phyloP scores from a whole-genome alignment of 2,113 vertebrate genomes.

The Aptenodytes patagonicus region DNA sequence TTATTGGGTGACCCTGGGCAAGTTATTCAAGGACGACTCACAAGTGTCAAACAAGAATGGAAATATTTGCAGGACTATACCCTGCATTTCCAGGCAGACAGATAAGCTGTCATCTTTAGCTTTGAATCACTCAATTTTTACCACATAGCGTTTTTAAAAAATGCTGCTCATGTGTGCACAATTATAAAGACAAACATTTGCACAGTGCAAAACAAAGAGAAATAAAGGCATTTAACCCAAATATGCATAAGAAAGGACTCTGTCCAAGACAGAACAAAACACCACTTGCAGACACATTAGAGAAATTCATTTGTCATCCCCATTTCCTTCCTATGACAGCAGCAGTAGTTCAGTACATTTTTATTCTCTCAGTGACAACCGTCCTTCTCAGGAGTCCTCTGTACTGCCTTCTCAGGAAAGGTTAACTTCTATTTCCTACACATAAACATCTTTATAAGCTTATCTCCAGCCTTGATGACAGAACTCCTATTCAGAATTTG shows the following conservation, averaged over 20 bases:
- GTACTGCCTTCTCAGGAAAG: neutral
- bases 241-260: neutral
- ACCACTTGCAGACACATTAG: neutral
- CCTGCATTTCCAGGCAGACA: neutral
- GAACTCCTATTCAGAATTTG: neutral
- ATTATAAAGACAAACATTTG: slow-evolving; percentile 11
- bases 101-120: neutral
- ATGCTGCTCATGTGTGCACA: neutral
- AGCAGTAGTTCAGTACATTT: neutral
- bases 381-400: neutral
- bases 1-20: neutral
- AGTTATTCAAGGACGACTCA: neutral
- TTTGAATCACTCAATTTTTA: neutral
- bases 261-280: neutral
- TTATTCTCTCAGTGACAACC: neutral
- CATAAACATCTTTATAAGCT: neutral
- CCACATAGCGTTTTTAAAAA: neutral
- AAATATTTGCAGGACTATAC: neutral
- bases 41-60: neutral
- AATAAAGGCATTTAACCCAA: neutral
- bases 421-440: neutral
- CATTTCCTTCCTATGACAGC: neutral
- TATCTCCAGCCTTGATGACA: neutral
- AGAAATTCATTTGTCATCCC: neutral
- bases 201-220: neutral